Conservation (phyloP, 2,113 vertebrate species). For the Gavialis gangeticus region DNA sequence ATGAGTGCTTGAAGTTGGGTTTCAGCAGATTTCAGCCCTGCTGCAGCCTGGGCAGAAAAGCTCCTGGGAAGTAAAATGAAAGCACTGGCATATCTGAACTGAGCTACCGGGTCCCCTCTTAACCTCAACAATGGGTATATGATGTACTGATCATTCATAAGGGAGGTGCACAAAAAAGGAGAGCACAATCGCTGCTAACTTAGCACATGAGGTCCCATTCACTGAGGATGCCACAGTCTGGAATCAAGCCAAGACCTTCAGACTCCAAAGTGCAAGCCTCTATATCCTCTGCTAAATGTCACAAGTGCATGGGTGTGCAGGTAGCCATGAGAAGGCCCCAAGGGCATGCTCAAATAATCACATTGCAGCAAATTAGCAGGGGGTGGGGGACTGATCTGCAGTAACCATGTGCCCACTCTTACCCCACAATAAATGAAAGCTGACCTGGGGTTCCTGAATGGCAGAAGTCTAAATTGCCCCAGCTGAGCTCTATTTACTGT, state of each 20-base stretch:
- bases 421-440: too few species aligned
- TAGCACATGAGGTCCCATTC: slow-evolving; percentile 46
- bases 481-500: too few species aligned
- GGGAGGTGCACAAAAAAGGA: slow-evolving; percentile 32
- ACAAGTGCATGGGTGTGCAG: slow-evolving; percentile 39
- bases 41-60: slow-evolving; percentile 46
- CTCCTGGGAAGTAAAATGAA: slow-evolving; percentile 44
- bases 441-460: too few species aligned
- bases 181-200: slow-evolving; percentile 49
- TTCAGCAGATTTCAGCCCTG: slow-evolving; percentile 66
- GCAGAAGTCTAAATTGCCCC: too few species aligned
- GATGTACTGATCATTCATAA: background rate
- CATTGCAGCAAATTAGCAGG: too few species aligned
- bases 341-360: too few species aligned
- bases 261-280: slow-evolving; percentile 31
- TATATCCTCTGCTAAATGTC: slow-evolving; percentile 45
- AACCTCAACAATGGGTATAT: slow-evolving; percentile 61
- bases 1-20: slow-evolving; percentile 56
- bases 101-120: slow-evolving; percentile 50
- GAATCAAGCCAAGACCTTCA: background rate
- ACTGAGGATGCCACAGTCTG: slow-evolving; percentile 53
- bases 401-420: too few species aligned
- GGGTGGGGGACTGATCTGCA: too few species aligned
- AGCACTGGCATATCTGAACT: slow-evolving; percentile 47
- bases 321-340: slow-evolving; percentile 28